A percentile compares a stretch with the other conserved stretches of the same genome.
phyloP scores from a whole-genome alignment of 2,797 vertebrate genomes.

The Melanotaenia nigrans region DNA sequence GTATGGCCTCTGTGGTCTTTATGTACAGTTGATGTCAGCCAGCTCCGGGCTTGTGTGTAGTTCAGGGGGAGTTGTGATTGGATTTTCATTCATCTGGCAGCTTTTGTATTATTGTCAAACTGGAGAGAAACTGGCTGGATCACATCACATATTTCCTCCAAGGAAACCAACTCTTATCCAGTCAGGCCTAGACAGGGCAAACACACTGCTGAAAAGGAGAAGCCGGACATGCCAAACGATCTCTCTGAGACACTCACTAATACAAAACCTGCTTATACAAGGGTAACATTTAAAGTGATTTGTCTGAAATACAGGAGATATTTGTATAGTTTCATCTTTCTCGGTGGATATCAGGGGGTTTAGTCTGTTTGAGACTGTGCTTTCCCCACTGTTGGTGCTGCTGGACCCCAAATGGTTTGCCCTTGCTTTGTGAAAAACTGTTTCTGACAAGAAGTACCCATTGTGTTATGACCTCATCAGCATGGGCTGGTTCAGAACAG shows the following conservation, averaged over 20 bases:
- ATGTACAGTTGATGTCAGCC: conserved; percentile 24
- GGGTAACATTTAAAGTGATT: conserved; percentile 47
- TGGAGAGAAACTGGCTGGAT: conserved; percentile 59
- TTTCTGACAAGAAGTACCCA: conserved; percentile 47
- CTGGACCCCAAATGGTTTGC: conserved; percentile 22
- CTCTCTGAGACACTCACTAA: conserved; percentile 36
- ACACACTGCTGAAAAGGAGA: conserved; percentile 59
- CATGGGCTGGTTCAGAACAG: conserved; percentile 30
- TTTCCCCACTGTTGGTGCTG: conserved; percentile 25
- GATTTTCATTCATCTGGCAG: conserved; percentile 69
- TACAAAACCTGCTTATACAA: conserved; percentile 23
- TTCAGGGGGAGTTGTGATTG: conserved; percentile 64
- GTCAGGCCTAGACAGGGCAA: conserved; percentile 51
- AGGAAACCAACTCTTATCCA: conserved; percentile 52
- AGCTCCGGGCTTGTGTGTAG: conserved; percentile 38
- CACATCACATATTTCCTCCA: conserved; percentile 69
- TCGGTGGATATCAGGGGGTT: conserved; percentile 45
- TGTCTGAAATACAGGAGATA: conserved; percentile 42
- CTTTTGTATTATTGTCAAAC: conserved; percentile 64
- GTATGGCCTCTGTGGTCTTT: conserved; percentile 19
- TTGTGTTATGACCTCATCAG: conserved; percentile 58
- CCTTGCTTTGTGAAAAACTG: conserved; percentile 34
- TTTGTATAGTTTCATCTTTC: conserved; percentile 40
- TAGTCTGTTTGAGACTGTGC: conserved; percentile 27
- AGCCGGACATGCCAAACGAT: conserved; percentile 33